phyloP scores from a whole-genome alignment of 2,113 vertebrate species.

The Bolborhynchus lineola region DNA sequence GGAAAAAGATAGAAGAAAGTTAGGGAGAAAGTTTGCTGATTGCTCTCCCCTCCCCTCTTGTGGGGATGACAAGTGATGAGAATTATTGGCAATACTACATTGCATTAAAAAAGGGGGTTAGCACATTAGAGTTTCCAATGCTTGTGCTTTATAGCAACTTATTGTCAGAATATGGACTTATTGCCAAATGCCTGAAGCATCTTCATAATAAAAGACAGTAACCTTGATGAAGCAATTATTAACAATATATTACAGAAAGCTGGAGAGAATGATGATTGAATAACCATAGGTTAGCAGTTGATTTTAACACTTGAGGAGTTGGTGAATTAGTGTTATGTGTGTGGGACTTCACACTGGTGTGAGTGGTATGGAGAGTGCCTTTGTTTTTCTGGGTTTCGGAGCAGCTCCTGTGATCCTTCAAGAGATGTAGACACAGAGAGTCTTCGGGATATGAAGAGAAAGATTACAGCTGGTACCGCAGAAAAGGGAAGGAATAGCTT shows the following conservation, averaged over 20 bases:
- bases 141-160: slow-evolving; percentile 73
- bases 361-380: slow-evolving; percentile 48
- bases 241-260: slow-evolving; percentile 78
- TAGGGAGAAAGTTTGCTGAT: slow-evolving; percentile 49
- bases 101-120: slow-evolving; percentile 61
- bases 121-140: slow-evolving; percentile 65
- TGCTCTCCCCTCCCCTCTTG: slow-evolving; percentile 14
- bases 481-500: slow-evolving; percentile 44
- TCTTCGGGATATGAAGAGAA: slow-evolving; percentile 2
- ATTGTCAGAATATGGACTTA: slow-evolving; percentile 78
- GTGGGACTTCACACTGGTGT: slow-evolving; percentile 30
- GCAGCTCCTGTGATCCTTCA: slow-evolving; percentile 51
- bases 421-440: background rate
- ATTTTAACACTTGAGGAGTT: slow-evolving; percentile 78
- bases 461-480: slow-evolving; percentile 64
- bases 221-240: slow-evolving; percentile 84
- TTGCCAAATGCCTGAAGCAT: slow-evolving; percentile 79
- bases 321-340: slow-evolving; percentile 52
- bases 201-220: slow-evolving; percentile 81
- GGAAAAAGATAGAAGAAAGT: slow-evolving; percentile 42
- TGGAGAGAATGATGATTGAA: slow-evolving; percentile 77
- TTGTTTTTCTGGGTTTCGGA: slow-evolving; percentile 72
- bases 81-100: slow-evolving; percentile 71
- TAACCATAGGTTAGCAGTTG: slow-evolving; percentile 75
- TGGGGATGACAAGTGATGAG: slow-evolving; percentile 69